Evolutionary conservation across 2,888 invertebrate genomes (phyloP).

Genomic region (Clistopyga incitator): DNA sequence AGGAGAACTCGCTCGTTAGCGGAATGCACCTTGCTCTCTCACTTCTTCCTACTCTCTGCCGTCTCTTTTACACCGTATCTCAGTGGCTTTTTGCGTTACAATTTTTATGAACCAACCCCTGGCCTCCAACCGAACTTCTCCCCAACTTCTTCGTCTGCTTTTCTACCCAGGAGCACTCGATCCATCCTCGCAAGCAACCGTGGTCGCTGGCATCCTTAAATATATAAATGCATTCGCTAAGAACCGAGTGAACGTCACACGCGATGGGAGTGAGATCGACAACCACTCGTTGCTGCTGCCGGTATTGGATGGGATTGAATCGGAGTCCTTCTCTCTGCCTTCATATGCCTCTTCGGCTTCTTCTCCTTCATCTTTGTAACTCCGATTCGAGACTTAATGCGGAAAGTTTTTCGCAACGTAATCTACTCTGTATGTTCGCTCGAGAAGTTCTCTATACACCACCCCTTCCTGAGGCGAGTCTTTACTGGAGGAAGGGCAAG

Average conservation of each 20-base stretch:
- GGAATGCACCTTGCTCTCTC: constrained; percentile 18
- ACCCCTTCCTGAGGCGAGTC: not conserved
- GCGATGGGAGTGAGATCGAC: constrained; percentile 7
- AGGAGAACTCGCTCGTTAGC: constrained; percentile 68
- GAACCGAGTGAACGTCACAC: constrained; percentile 15
- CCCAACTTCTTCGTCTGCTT: constrained; percentile 49
- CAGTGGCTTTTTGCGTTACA: constrained; percentile 51
- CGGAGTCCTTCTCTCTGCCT: constrained; percentile 56
- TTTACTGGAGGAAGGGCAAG: not conserved
- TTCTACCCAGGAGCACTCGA: constrained; percentile 11
- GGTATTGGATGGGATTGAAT: constrained; percentile 69
- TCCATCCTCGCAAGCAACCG: constrained; percentile 7
- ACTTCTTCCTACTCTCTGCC: constrained; percentile 19
- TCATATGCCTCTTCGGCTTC: constrained; percentile 23
- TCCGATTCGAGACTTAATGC: constrained; percentile 55
- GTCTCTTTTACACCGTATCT: not conserved
- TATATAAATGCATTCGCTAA: constrained; percentile 52
- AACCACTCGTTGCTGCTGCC: constrained; percentile 32
- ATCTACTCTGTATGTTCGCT: constrained; percentile 8
- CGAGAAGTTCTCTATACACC: not conserved
- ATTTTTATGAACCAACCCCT: constrained; percentile 63
- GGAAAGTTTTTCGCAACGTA: constrained; percentile 63
- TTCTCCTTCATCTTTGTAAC: not conserved
- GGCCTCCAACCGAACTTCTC: not conserved
- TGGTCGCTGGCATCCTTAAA: constrained; percentile 43